Evolutionary conservation across 2,888 invertebrate species (phyloP).

Genomic region (Drosophila trichaetosa): DNA sequence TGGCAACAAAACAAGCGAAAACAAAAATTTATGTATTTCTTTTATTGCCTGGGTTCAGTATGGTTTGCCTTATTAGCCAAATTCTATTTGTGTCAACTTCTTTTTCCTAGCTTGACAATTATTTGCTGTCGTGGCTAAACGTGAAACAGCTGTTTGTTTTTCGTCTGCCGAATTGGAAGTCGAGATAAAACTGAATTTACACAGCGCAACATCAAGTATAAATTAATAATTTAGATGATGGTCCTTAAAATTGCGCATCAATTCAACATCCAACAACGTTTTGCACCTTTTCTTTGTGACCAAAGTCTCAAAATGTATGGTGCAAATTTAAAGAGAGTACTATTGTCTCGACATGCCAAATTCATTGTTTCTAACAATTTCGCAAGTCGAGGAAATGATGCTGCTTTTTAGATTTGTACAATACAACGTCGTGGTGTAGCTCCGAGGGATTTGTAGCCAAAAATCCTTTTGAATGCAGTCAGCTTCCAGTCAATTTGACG

Average conservation of each 20-base stretch:
- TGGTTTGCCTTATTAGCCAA: background rate
- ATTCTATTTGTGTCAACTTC: background rate
- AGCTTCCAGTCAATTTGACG: background rate
- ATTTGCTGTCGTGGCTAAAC: background rate
- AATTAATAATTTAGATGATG: background rate
- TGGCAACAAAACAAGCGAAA: slow-evolving; percentile 35
- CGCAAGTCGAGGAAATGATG: background rate
- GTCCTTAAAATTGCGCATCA: background rate
- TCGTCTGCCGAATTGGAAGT: background rate
- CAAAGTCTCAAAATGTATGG: background rate
- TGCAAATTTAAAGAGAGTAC: background rate
- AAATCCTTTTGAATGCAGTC: background rate
- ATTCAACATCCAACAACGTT: background rate
- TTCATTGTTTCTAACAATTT: background rate
- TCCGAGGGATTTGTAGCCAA: background rate
- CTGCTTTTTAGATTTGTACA: background rate
- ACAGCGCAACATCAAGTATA: background rate
- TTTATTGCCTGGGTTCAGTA: background rate
- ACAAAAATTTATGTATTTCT: slow-evolving; percentile 24
- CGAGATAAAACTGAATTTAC: background rate
- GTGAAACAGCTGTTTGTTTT: background rate
- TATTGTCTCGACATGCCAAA: background rate
- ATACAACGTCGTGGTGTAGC: too few relatives aligned
- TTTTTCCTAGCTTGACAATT: background rate
- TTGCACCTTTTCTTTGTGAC: too few relatives aligned